Percentiles rank a stretch among this genome's conserved stretches.
Conservation (phyloP, 2,888 invertebrate genomes). For the Thelaira solivaga region DNA sequence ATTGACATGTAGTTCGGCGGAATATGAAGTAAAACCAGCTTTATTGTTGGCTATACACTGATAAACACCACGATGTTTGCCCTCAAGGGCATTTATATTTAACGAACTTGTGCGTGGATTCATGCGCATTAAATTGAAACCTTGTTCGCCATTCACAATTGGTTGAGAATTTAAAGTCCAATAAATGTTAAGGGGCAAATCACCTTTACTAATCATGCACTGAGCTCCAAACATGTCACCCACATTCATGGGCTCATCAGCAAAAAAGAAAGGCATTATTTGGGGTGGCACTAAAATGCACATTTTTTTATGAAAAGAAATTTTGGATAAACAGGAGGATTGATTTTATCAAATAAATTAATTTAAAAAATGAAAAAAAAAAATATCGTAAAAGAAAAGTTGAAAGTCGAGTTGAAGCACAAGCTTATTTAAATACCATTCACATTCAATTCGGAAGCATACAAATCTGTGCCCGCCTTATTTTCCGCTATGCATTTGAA, state of each 20-base stretch:
- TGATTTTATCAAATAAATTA: constrained; percentile 20
- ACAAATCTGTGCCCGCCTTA: constrained; percentile 82
- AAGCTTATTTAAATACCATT: constrained; percentile 79
- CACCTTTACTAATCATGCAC: constrained; percentile 85
- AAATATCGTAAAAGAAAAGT: neutral
- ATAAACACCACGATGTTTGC: constrained; percentile 81
- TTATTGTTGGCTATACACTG: constrained; percentile 81
- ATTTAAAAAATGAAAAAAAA: constrained; percentile 14
- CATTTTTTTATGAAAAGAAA: too few species aligned
- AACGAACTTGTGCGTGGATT: constrained; percentile 80
- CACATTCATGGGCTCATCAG: constrained; percentile 79
- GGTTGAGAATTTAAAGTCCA: constrained; percentile 82
- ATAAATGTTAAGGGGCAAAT: constrained; percentile 84
- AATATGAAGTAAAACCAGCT: constrained; percentile 78
- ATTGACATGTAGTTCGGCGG: constrained; percentile 73
- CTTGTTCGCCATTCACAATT: constrained; percentile 82
- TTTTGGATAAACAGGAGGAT: neutral
- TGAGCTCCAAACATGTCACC: constrained; percentile 82
- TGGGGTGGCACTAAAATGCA: constrained; percentile 77
- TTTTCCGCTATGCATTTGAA: constrained; percentile 87
- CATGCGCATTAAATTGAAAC: constrained; percentile 79
- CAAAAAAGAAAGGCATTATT: constrained; percentile 79
- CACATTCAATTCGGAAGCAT: constrained; percentile 83
- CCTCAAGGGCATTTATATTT: constrained; percentile 80
- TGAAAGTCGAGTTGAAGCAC: neutral